phyloP scores from a whole-genome alignment of 2,888 invertebrate genomes.

The Synergus umbraculus region DNA sequence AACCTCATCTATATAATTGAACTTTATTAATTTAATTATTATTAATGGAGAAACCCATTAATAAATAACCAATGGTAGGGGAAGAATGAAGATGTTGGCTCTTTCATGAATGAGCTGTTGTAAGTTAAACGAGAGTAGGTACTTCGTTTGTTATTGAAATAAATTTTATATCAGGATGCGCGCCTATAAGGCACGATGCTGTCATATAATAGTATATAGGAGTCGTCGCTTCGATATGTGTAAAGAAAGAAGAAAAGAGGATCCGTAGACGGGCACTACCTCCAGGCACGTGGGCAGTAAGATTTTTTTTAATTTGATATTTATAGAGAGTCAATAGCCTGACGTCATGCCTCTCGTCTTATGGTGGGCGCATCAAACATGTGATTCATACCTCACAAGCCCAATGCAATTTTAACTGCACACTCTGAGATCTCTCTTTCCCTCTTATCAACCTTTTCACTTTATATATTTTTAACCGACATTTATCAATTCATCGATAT shows the following conservation, averaged over 20 bases:
- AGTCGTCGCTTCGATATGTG: neutral
- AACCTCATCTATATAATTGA: no score
- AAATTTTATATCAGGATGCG: neutral
- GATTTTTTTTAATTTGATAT: constrained; percentile 68
- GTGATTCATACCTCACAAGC: constrained; percentile 24
- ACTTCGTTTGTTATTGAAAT: neutral
- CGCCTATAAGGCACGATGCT: constrained; percentile 6
- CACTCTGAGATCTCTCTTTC: neutral
- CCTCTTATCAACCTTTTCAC: neutral
- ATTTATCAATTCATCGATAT: constrained; percentile 5
- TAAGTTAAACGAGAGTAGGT: neutral
- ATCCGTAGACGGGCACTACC: constrained; percentile 50
- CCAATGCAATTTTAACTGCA: constrained; percentile 23
- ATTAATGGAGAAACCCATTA: neutral
- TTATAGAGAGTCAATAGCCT: constrained; percentile 71
- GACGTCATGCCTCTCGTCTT: constrained; percentile 63
- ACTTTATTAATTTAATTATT: no score
- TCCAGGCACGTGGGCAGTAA: constrained; percentile 60
- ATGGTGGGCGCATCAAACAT: constrained; percentile 43
- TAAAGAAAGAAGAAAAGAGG: constrained; percentile 50
- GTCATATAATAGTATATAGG: neutral
- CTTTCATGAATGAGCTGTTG: neutral
- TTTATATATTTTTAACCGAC: neutral
- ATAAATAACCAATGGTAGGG: neutral
- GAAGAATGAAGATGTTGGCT: neutral